Evolutionary conservation across 1,140 invertebrate species (phyloP).

Genomic region (Drosophila parvula): DNA sequence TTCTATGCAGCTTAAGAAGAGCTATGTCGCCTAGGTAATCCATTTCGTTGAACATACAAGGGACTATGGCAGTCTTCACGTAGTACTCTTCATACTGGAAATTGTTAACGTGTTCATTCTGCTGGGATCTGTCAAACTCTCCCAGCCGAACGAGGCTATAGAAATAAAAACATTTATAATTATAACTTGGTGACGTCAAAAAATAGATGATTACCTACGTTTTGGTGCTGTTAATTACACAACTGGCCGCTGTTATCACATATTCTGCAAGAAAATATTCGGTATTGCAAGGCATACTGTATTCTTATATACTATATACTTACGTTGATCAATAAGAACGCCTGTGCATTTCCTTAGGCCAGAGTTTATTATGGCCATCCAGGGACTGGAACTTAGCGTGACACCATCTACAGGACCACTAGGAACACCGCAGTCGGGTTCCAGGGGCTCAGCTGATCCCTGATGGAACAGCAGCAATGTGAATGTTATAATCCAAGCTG

Average conservation of each 20-base stretch:
- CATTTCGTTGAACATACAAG: neutral
- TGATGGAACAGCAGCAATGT: neutral
- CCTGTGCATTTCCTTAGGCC: neutral
- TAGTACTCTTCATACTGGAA: neutral
- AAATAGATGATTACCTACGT: neutral
- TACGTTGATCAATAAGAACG: constrained; percentile 6
- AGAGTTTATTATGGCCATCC: constrained; percentile 4
- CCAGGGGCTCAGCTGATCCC: neutral
- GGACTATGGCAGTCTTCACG: neutral
- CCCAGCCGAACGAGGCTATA: constrained; percentile 4
- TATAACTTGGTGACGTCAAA: neutral
- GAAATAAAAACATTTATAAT: neutral
- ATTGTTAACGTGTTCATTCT: neutral
- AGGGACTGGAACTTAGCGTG: neutral
- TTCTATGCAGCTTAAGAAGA: neutral
- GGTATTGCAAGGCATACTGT: neutral
- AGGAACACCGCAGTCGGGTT: neutral
- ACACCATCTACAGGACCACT: neutral
- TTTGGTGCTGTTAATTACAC: neutral
- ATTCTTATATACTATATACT: neutral
- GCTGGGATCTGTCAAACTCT: neutral
- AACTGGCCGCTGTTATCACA: constrained; percentile 19
- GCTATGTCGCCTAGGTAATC: neutral
- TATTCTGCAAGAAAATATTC: neutral
- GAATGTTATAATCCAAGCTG: neutral